Evolutionary conservation across 2,113 vertebrate genomes (phyloP).

Genomic region (Balaeniceps rex): DNA sequence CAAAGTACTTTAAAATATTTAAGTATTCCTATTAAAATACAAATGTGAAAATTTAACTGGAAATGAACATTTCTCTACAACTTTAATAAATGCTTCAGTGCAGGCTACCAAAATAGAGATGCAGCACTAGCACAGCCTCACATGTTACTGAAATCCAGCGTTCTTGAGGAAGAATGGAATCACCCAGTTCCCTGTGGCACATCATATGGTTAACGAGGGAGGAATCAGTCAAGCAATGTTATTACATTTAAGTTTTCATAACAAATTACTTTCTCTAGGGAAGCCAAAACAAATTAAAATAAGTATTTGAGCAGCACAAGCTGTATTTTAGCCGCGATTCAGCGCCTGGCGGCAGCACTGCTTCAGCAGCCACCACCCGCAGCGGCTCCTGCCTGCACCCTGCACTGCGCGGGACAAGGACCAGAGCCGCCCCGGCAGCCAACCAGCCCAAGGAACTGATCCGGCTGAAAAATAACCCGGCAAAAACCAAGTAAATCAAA

Average conservation of each 20-base stretch:
- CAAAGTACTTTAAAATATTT: neutral
- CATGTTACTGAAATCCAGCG: neutral
- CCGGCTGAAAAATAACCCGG: neutral
- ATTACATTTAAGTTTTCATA: neutral
- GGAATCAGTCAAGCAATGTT: neutral
- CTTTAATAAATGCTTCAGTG: neutral
- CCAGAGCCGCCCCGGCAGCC: fast-evolving
- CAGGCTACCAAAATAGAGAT: neutral
- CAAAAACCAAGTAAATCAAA: neutral
- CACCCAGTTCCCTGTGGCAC: neutral
- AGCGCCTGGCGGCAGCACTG: fast-evolving
- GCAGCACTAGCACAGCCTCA: neutral
- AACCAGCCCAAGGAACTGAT: neutral
- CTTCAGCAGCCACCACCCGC: neutral
- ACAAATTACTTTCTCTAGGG: neutral
- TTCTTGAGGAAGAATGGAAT: neutral
- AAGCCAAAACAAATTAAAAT: neutral
- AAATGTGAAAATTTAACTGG: neutral
- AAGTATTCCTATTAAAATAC: neutral
- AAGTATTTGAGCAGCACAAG: neutral
- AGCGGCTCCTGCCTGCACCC: neutral
- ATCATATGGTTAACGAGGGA: neutral
- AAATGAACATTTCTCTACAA: neutral
- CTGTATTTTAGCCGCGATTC: fast-evolving
- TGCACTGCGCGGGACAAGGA: fast-evolving